Evolutionary conservation across 92 coral and sea anemone species (phyloP).

Genomic region (Heliopora coerulea): DNA sequence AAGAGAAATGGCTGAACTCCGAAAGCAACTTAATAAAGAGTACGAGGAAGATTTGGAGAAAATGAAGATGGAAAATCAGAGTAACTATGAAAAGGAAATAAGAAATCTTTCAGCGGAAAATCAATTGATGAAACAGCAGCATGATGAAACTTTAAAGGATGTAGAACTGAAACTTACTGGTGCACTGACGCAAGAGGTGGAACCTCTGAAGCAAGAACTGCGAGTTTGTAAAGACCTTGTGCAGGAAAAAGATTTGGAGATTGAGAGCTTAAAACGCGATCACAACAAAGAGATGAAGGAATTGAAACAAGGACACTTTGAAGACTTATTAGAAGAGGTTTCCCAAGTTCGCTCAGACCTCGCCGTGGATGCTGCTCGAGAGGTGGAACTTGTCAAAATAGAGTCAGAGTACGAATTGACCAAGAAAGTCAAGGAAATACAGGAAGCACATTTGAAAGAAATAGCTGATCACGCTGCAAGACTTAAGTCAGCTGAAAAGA

Average conservation of each 20-base stretch:
- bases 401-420: slow-evolving; percentile 58
- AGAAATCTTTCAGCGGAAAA: slow-evolving; percentile 73
- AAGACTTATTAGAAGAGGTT: slow-evolving; percentile 82
- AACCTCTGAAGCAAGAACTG: slow-evolving; percentile 60
- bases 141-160: slow-evolving; percentile 56
- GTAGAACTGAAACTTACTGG: slow-evolving; percentile 60
- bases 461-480: slow-evolving; percentile 49
- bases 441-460: slow-evolving; percentile 38
- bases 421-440: slow-evolving; percentile 47
- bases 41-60: slow-evolving; percentile 82
- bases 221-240: slow-evolving; percentile 22
- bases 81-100: slow-evolving; percentile 76
- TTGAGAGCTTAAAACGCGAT: slow-evolving; percentile 58
- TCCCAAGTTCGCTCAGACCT: slow-evolving; percentile 87
- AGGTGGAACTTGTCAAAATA: slow-evolving; percentile 71
- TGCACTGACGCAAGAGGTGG: slow-evolving; percentile 59
- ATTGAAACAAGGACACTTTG: slow-evolving; percentile 69
- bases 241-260: slow-evolving; percentile 57
- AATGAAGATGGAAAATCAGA: slow-evolving; percentile 80
- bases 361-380: slow-evolving; percentile 91
- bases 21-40: slow-evolving; percentile 43
- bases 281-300: slow-evolving; percentile 59
- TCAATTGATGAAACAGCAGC: slow-evolving; percentile 72
- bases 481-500: slow-evolving; percentile 57
- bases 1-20: slow-evolving; percentile 51